Base-by-base conservation (phyloP, 2,888 invertebrate genomes). In the Eristalis pertinax region DNA sequence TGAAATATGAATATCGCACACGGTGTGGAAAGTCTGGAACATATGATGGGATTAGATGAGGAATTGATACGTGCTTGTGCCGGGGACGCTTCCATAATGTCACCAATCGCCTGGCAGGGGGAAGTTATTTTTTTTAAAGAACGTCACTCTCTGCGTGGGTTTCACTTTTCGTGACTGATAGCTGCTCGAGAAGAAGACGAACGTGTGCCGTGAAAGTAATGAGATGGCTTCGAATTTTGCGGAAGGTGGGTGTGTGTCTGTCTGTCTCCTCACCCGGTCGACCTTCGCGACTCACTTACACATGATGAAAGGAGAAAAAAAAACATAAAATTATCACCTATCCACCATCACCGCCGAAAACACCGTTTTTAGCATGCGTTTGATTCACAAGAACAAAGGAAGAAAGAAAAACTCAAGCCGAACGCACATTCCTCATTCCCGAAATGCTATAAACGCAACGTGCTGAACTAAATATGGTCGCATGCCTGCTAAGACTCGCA, bases 1-100 rank as follows among this genome's bases (percentile, higher is more conserved):
- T 26, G 7, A 72, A 83, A 64, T 82, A 76, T 64, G 68, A 83
- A 68, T 75, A 79, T 67, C 68, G 67, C 84, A 89, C 84, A 83
- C 26, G 10, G 26, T 26, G 60, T 5, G 88, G 88, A 67, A 63
- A 19, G 50, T 50, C 19, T 64, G 64, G 24, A 84, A 43, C 78
- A 65, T 82, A 70, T 82, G 82, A 86, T 70, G 19, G 50, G 82
- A 86, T 78, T 82, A 82, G 68, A 74, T 41, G 74, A n/a, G 56
- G 63, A 85, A 80, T 67, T 76, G 76, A 76, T 80, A 76, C 76
- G 56, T 78, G 56, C 22, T 68, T 8, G 43, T 75, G 58, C 38
- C n/a, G n/a, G 24, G 26, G 60, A 60, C 2, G 26, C 26, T 83
- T 83, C n/a, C 24, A 29, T 41, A 62, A 29, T 68, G 63, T 67